Evolutionary conservation across 2,113 vertebrate species (phyloP), one percentile per base, ranked within the genome.

Genomic region (Lampris megalopsis): DNA sequence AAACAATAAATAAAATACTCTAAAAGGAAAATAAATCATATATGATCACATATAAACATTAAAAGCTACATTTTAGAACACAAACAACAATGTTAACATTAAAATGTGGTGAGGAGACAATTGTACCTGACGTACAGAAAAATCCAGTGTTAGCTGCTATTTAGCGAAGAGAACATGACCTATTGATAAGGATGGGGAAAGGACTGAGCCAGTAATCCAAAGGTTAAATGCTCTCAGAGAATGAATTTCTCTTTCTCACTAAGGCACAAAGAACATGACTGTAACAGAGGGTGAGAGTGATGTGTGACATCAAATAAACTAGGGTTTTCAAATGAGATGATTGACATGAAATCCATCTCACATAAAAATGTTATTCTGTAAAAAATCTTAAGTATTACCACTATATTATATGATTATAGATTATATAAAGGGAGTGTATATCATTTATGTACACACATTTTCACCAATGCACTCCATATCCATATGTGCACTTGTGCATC

Each of bases 151-250:
- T 8, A 49, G 57, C 38, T 54, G n/a, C 13, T 70, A 67, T 79
- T 81, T 41, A 79, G 58, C 9, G 24, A 1, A 53, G 60, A 75
- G 47, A 75, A 67, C 67, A 73, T 38, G 36, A 57, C 52, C 10
- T 5, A 42, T 24, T 75, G 85, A 77, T 79, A 91, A 87, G 61
- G 63, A 76, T 65, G 73, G 71, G 68, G 68, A 57, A 10, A 83
- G 40, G 37, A 59, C 68, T 0, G 9, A 57, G 53, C 59, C 70
- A 84, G 81, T 11, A 73, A 86, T 89, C 74, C 79, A 90, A 86
- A 91, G 83, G 81, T 87, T 85, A 77, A 75, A 50, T 66, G 71
- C 60, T 63, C 66, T 62, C 38, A 77, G 53, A 63, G 65, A 77
- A 65, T 24, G 1, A 37, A 45, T 43, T 3, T 52, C 42, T 40